A percentile compares a stretch with the other conserved stretches of the same genome.
Conservation (phyloP, 2,797 vertebrate species). For the Chlorospingus semifuscus region DNA sequence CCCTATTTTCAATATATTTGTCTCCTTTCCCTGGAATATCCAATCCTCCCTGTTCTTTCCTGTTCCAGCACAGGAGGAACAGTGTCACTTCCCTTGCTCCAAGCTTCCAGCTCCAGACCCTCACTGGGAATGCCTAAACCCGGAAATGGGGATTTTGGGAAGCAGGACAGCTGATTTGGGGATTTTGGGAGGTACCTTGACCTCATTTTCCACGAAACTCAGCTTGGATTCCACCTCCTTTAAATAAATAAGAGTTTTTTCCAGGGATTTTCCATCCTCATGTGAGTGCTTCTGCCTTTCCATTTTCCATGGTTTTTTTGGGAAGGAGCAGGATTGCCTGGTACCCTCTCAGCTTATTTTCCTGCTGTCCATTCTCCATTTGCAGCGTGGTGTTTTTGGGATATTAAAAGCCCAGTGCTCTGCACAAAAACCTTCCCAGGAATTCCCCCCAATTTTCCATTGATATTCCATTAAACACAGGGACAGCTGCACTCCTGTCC, state of each 20-base stretch:
- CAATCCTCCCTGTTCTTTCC: not conserved
- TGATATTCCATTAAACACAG: not conserved
- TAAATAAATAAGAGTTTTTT: not conserved
- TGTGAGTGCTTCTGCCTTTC: not conserved
- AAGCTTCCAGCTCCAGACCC: not conserved
- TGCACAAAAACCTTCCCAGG: not conserved
- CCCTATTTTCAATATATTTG: rapidly evolving
- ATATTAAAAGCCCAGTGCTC: not conserved
- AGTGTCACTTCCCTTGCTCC: not conserved
- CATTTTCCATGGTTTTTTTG: not conserved
- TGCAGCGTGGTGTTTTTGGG: not conserved
- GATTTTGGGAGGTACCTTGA: not conserved
- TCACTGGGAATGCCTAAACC: rapidly evolving
- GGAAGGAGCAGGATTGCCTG: not conserved
- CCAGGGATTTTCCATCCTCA: not conserved
- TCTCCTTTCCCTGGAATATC: not conserved
- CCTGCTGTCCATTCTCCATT: not conserved
- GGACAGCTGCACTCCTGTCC: not conserved
- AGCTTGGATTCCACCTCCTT: not conserved
- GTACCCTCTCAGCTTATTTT: not conserved
- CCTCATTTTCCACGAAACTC: not conserved
- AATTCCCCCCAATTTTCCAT: not conserved
- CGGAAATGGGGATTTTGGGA: not conserved
- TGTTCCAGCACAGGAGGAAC: not conserved
- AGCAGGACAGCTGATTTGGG: not conserved